These are phyloP conservation scores for Mobula hypostoma DNA, from an alignment of 2,113 vertebrate genomes.

Conservation along the genomic window DNA sequence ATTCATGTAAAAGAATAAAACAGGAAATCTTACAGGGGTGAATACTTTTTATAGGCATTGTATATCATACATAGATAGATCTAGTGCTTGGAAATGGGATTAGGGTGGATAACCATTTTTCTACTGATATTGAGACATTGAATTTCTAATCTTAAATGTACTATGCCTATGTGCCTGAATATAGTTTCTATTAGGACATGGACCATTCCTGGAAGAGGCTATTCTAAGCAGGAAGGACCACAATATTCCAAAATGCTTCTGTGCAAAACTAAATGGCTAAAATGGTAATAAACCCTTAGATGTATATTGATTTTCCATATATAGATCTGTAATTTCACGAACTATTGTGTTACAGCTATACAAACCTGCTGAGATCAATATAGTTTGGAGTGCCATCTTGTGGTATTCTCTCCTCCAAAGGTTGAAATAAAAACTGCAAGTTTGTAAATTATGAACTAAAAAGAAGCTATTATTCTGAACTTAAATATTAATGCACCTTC, in stretches of 20 bases:
- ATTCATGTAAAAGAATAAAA: no score
- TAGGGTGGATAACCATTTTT: no score
- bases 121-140: no score
- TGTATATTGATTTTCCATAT: background rate
- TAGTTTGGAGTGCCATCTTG: slow-evolving; percentile 29
- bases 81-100: no score
- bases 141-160: no score
- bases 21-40: no score
- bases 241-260: background rate
- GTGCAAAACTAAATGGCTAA: background rate
- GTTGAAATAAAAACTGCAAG: background rate
- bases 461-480: background rate
- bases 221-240: background rate
- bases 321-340: background rate
- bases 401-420: background rate
- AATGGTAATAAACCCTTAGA: background rate
- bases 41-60: no score
- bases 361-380: background rate
- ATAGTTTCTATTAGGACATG: background rate
- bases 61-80: no score
- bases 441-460: background rate
- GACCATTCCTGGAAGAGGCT: background rate
- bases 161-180: background rate
- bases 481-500: background rate
- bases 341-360: background rate